phyloP scores from a whole-genome alignment of 2,888 invertebrate genomes.

The Brenthis daphne region DNA sequence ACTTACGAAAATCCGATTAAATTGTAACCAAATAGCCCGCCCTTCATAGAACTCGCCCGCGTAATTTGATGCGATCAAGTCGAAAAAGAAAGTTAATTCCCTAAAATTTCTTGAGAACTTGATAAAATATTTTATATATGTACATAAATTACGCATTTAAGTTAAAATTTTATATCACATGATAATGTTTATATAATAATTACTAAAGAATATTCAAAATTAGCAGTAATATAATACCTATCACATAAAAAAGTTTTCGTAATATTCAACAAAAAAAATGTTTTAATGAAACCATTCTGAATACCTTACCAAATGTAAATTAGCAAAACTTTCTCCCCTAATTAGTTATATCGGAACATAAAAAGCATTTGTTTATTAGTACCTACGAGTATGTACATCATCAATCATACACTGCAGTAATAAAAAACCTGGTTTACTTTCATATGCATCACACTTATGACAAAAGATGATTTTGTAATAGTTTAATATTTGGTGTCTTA shows the following conservation, averaged over 20 bases:
- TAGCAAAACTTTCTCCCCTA: conserved; percentile 29
- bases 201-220: too few species aligned
- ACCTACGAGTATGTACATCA: conserved; percentile 13
- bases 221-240: neutral
- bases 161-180: neutral
- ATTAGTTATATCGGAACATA: conserved; percentile 20
- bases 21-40: conserved; percentile 20
- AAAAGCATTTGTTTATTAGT: conserved; percentile 25
- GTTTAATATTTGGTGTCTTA: neutral
- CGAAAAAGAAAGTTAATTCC: conserved; percentile 26
- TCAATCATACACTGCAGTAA: conserved; percentile 31
- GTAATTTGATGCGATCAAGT: conserved; percentile 19
- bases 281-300: neutral
- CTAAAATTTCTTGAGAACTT: conserved; percentile 8
- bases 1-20: conserved; percentile 27
- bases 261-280: conserved; percentile 2
- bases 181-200: too few species aligned
- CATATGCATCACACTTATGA: conserved; percentile 22
- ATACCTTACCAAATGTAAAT: conserved; percentile 15
- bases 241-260: neutral
- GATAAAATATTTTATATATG: conserved; percentile 2
- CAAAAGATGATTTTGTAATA: conserved; percentile 20
- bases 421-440: conserved; percentile 30
- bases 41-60: conserved; percentile 23
- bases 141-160: neutral